Conservation (phyloP, 1,140 invertebrate species). For the Macrobrachium nipponense region DNA sequence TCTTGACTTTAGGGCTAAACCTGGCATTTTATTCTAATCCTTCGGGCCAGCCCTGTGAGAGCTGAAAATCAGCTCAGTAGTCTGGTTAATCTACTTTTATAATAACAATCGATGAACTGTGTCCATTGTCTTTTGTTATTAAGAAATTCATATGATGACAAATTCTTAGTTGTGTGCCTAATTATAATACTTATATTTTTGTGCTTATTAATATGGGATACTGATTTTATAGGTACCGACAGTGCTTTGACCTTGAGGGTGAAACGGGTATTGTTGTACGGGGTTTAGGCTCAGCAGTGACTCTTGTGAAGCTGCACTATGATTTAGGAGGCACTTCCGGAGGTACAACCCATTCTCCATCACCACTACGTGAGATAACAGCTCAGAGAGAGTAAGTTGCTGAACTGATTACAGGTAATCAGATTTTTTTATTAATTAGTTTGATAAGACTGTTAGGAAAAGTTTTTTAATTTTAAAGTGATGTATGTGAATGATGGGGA, state of each 20-base stretch:
- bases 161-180: too few relatives aligned
- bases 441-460: not conserved
- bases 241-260: conserved; percentile 96
- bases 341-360: conserved; percentile 55
- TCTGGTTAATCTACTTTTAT: too few relatives aligned
- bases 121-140: too few relatives aligned
- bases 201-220: not conserved
- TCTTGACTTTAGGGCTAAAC: too few relatives aligned
- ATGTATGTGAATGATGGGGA: too few relatives aligned
- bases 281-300: conserved; percentile 92
- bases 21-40: too few relatives aligned
- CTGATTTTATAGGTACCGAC: conserved; percentile 78
- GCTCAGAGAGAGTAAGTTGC: conserved; percentile 52
- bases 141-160: too few relatives aligned
- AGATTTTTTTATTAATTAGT: not conserved
- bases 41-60: too few relatives aligned
- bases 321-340: conserved; percentile 26
- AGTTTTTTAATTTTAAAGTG: not conserved
- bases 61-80: too few relatives aligned
- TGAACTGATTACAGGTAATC: not conserved
- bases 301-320: conserved; percentile 69
- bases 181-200: too few relatives aligned
- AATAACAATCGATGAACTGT: too few relatives aligned
- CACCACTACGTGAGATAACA: conserved; percentile 43
- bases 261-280: conserved; percentile 94